Evolutionary conservation across 2,113 vertebrate genomes (phyloP), one percentile per base, ranked within the genome.

Genomic region (Miniopterus natalensis): DNA sequence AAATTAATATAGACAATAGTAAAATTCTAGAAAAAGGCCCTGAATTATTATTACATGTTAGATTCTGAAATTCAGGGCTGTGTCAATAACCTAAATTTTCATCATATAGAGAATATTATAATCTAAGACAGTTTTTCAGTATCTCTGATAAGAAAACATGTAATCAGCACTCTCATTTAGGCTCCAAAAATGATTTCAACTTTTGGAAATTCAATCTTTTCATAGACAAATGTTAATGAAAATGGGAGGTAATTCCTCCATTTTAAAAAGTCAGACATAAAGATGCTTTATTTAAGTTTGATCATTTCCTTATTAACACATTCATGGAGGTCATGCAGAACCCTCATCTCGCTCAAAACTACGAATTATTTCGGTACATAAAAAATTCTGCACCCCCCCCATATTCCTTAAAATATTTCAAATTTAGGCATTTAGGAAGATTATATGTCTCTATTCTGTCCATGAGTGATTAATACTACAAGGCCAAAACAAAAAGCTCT

Each of bases 141-240:
- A 9, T 80, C 61, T 79, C 25, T 40, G 55, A 75, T 18, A 68
- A 92, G 29, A 74, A 91, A 53, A 83, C 8, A 71, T 40, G 12
- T 18, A 74, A 78, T 70, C 27, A 57, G 15, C 8, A n/a, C 63
- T 86, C 29, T 68, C 51, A 91, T 36, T 88, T 42, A 86, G 91
- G 40, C 20, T 65, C 59, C 27, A 42, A 91, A 74, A 91, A 70
- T 66, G 25, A 83, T 27, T 93, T 74, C 51, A 95, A 65, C 23
- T 66, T 96, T 90, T 66, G 71, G 91, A 91, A 88, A 95, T 40
- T 71, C 42, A 47, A 20, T 89, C 57, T 95, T 93, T 87, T 93
- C 40, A 42, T 11, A 92, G 84, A 79, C 2, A 68, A 92, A 93
- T 40, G 47, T 89, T 78, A 90, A 83, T 68, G 29, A 63, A 92